Evolutionary conservation across 2,888 invertebrate genomes (phyloP).

Genomic region (Agrilus cyanescens): DNA sequence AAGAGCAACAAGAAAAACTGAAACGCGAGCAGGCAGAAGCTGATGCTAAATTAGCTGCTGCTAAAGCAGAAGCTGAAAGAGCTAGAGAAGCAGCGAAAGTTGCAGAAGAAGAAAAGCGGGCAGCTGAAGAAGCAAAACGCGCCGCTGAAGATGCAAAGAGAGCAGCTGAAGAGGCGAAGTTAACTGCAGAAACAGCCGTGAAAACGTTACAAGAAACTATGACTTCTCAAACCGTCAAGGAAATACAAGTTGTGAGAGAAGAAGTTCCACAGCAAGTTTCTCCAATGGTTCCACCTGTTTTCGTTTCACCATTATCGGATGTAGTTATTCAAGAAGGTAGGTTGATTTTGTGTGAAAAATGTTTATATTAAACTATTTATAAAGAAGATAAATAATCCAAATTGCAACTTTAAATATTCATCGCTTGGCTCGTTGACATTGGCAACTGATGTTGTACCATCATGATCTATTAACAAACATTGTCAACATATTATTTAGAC

Average conservation of each 20-base stretch:
- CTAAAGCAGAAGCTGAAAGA: slow-evolving; percentile 37
- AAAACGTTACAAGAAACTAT: slow-evolving; percentile 2
- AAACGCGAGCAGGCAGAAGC: slow-evolving; percentile 37
- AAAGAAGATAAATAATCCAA: too few relatives aligned
- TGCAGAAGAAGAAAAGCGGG: slow-evolving; percentile 27
- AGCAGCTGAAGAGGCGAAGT: slow-evolving; percentile 17
- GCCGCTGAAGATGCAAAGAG: slow-evolving; percentile 15
- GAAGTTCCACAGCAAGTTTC: slow-evolving; percentile 11
- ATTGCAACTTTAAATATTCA: too few relatives aligned
- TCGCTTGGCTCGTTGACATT: too few relatives aligned
- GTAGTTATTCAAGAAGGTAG: slow-evolving; percentile 58
- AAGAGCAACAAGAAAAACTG: slow-evolving; percentile 37
- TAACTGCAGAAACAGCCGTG: slow-evolving; percentile 12
- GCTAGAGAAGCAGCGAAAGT: slow-evolving; percentile 36
- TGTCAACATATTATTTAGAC: too few relatives aligned
- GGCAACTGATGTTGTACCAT: too few relatives aligned
- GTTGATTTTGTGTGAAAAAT: background rate
- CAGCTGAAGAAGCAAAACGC: slow-evolving; percentile 21
- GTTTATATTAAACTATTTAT: background rate
- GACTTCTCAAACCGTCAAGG: slow-evolving; percentile 4
- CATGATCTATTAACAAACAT: too few relatives aligned
- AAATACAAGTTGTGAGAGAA: slow-evolving; percentile 12
- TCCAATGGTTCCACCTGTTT: slow-evolving; percentile 40
- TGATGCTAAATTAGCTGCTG: slow-evolving; percentile 35
- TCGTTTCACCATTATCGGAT: slow-evolving; percentile 48